Evolutionary conservation across 1,140 invertebrate species (phyloP).

Genomic region (Wasmannia auropunctata): DNA sequence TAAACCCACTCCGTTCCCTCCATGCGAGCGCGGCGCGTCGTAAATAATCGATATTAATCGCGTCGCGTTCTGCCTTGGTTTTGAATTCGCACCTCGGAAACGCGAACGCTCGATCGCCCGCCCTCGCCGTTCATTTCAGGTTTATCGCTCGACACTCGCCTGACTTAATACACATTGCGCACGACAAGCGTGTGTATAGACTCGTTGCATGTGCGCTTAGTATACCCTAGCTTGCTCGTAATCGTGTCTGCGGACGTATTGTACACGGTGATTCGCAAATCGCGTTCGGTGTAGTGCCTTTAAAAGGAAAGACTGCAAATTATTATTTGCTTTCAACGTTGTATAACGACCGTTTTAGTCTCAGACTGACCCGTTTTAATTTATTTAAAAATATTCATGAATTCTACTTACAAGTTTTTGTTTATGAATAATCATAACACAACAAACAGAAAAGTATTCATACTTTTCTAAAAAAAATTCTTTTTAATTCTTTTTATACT

Average conservation of each 20-base stretch:
- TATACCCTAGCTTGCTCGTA: neutral
- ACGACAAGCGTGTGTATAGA: neutral
- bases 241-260: neutral
- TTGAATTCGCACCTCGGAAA: slow-evolving; percentile 57
- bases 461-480: neutral
- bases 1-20: neutral
- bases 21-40: neutral
- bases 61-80: slow-evolving; percentile 39
- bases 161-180: neutral
- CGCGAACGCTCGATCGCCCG: neutral
- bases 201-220: neutral
- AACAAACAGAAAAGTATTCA: neutral
- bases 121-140: slow-evolving; percentile 45
- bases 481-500: neutral
- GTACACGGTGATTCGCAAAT: slow-evolving; percentile 11
- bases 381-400: neutral
- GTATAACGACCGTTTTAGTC: neutral
- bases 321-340: neutral
- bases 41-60: slow-evolving; percentile 66
- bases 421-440: neutral
- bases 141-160: slow-evolving; percentile 44
- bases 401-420: neutral
- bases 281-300: neutral
- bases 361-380: neutral
- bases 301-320: neutral